Percentiles rank a stretch among this genome's conserved stretches.
Evolutionary conservation across 2,888 invertebrate species (phyloP).

Genomic region (Zaprionus lineosus): DNA sequence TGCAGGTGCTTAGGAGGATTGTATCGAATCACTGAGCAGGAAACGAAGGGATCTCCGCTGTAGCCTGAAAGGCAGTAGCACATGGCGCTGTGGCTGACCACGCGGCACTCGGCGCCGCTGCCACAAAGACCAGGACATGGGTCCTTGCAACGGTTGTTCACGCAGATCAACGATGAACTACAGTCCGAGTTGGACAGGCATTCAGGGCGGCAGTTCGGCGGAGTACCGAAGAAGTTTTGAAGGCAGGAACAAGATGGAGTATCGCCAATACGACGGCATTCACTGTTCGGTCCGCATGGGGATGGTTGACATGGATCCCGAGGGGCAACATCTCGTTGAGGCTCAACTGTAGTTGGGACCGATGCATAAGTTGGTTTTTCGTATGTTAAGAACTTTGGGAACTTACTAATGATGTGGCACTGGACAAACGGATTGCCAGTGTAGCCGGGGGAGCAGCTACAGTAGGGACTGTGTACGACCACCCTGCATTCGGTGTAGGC

Average conservation of each 20-base stretch:
- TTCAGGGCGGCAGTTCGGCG: slow-evolving; percentile 89
- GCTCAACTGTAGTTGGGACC: slow-evolving; percentile 67
- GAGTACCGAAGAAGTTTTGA: slow-evolving; percentile 86
- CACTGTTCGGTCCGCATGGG: slow-evolving; percentile 85
- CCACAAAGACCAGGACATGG: slow-evolving; percentile 90
- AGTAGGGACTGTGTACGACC: slow-evolving; percentile 90
- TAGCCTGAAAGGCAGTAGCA: slow-evolving; percentile 86
- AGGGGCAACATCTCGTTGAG: slow-evolving; percentile 59
- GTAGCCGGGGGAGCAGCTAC: slow-evolving; percentile 87
- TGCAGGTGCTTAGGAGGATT: slow-evolving; percentile 82
- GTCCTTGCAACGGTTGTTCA: slow-evolving; percentile 89
- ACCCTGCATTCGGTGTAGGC: slow-evolving; percentile 88
- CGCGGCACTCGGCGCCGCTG: slow-evolving; percentile 88
- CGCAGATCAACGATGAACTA: slow-evolving; percentile 87
- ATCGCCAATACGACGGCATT: slow-evolving; percentile 85
- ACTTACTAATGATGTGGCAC: slow-evolving; percentile 85
- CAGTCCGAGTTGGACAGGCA: slow-evolving; percentile 91
- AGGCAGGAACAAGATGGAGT: slow-evolving; percentile 90
- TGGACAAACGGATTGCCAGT: slow-evolving; percentile 90
- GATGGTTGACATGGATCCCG: slow-evolving; percentile 84
- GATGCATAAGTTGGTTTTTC: background rate
- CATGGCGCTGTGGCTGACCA: slow-evolving; percentile 90
- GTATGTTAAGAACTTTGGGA: background rate
- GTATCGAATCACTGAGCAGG: slow-evolving; percentile 84
- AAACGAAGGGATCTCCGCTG: slow-evolving; percentile 82